These are phyloP conservation scores for Rhabdophis nuchalis DNA, from an alignment of 2,797 vertebrate species.

Conservation along the genomic window DNA sequence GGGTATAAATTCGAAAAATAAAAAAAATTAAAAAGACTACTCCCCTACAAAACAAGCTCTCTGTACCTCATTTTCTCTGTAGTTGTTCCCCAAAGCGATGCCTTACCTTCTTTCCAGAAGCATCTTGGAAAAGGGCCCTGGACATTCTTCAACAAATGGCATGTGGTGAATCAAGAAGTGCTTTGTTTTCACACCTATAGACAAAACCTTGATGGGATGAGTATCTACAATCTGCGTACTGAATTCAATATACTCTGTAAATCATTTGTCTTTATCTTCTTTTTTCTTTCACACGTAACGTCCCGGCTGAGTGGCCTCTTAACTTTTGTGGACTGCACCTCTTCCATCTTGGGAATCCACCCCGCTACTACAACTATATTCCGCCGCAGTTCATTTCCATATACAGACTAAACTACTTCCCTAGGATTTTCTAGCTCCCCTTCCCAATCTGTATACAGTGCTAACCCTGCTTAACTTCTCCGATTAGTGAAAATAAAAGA, in stretches of 20 bases:
- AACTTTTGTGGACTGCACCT: not conserved
- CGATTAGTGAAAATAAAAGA: not conserved
- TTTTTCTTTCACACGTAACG: not conserved
- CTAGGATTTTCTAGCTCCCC: not conserved
- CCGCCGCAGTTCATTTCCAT: not conserved
- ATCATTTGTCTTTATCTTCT: not conserved
- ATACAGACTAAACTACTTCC: not conserved
- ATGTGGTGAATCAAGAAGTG: not conserved
- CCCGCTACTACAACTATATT: not conserved
- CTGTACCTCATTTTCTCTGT: no score
- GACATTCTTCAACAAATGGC: not conserved
- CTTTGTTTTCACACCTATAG: not conserved
- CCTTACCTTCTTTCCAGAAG: no score
- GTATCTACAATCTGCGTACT: not conserved
- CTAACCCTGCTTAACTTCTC: not conserved
- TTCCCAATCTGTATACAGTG: not conserved
- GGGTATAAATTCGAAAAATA: no score
- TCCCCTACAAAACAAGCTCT: no score
- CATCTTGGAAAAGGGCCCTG: not conserved
- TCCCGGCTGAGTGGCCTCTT: not conserved
- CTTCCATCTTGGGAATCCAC: not conserved
- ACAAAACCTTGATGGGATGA: not conserved
- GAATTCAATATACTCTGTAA: not conserved
- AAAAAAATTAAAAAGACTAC: no score
- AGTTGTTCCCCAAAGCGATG: no score